Conservation (phyloP, 1,140 invertebrate species). For the Atta cephalotes region DNA sequence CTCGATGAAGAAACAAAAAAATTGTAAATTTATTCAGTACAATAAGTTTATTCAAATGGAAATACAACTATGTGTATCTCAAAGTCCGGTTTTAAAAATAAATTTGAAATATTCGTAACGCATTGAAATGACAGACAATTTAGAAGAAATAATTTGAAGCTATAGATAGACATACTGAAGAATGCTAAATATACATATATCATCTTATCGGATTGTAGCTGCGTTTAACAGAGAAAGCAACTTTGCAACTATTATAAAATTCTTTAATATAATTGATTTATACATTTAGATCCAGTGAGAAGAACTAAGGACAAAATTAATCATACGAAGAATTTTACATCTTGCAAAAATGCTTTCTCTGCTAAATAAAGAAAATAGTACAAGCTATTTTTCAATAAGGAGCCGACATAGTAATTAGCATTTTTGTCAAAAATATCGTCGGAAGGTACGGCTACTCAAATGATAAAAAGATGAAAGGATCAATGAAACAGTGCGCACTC, state of each 20-base stretch:
- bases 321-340: no score
- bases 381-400: slow-evolving; percentile 1
- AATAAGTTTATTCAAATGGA: neutral
- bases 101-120: neutral
- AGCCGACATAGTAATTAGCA: neutral
- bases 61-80: neutral
- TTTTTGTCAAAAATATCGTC: slow-evolving; percentile 38
- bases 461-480: slow-evolving; percentile 60
- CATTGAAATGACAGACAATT: neutral
- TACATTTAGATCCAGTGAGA: no score
- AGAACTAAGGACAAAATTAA: no score
- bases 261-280: no score
- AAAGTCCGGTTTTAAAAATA: no score
- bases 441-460: slow-evolving; percentile 57
- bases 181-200: neutral
- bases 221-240: no score
- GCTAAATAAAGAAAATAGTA: neutral
- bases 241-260: no score
- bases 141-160: neutral
- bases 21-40: neutral
- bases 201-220: neutral
- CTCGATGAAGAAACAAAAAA: neutral
- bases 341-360: no score
- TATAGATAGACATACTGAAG: no score
- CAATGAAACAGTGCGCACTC: slow-evolving; percentile 32